Percentiles rank a stretch among this genome's conserved stretches.
phyloP scores from a whole-genome alignment of 23 tunicate species.

The Trididemnum miniatum region DNA sequence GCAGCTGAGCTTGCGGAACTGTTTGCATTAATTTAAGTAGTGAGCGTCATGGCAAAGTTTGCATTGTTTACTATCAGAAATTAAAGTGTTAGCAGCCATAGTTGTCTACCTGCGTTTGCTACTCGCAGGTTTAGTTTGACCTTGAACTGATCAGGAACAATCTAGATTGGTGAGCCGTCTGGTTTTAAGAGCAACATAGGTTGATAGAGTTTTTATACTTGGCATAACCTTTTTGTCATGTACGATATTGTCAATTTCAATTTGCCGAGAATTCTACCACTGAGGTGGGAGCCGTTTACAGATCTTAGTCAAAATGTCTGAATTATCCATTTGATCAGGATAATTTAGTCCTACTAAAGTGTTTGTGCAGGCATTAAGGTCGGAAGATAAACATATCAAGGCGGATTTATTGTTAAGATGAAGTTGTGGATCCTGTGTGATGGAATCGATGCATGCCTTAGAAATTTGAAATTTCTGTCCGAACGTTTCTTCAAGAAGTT shows the following conservation, averaged over 20 bases:
- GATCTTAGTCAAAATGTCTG: neutral
- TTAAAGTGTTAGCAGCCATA: no score
- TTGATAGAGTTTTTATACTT: neutral
- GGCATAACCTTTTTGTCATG: neutral
- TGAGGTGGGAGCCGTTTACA: neutral
- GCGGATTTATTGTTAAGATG: neutral
- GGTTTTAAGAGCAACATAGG: constrained; percentile 4
- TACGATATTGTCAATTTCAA: neutral
- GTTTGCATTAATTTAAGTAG: neutral
- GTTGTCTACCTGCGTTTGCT: no score
- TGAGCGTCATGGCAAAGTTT: neutral
- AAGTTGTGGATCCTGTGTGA: neutral
- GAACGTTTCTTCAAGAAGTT: constrained; percentile 7
- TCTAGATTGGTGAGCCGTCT: neutral
- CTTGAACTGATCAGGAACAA: neutral
- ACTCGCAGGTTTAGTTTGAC: neutral
- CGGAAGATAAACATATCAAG: neutral
- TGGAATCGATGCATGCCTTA: constrained; percentile 13
- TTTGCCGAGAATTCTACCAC: constrained; percentile 1
- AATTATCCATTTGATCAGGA: constrained; percentile 13
- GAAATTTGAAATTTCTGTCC: constrained; percentile 43
- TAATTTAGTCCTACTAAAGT: constrained; percentile 1
- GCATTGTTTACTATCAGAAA: neutral
- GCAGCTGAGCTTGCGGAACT: neutral
- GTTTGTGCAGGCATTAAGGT: constrained; percentile 3